These are phyloP conservation scores for Erinaceus europaeus DNA, from an alignment of 2,113 vertebrate species.

Conservation along the genomic window DNA sequence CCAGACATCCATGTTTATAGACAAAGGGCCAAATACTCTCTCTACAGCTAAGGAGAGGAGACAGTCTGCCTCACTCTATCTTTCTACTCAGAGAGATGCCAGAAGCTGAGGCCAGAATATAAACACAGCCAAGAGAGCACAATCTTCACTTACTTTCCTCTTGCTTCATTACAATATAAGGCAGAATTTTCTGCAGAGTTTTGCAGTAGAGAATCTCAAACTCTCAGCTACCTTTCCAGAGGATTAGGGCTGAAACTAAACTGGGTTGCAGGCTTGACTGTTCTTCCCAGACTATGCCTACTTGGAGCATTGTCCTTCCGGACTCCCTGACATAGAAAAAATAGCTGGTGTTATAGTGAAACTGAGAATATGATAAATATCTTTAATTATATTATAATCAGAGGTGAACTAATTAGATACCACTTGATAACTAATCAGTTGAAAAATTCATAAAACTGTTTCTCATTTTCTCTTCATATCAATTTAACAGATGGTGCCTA, in stretches of 20 bases:
- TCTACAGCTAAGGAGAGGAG: neutral
- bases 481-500: conserved; percentile 68
- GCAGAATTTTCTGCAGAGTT: neutral
- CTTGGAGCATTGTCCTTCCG: neutral
- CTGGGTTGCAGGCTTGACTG: neutral
- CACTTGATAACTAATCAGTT: conserved; percentile 60
- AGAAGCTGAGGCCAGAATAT: neutral
- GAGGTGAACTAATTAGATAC: conserved; percentile 56
- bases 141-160: neutral
- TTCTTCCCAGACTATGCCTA: neutral
- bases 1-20: neutral
- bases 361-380: neutral
- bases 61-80: rapidly evolving
- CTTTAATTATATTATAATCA: conserved; percentile 47
- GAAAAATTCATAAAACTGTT: conserved; percentile 41
- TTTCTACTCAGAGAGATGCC: neutral
- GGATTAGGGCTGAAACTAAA: neutral
- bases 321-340: neutral
- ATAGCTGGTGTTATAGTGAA: neutral
- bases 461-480: conserved; percentile 18
- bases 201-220: too few species aligned
- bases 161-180: neutral
- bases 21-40: neutral
- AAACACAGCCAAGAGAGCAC: neutral
- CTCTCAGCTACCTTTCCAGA: rapidly evolving